Conservation (phyloP, 1,140 invertebrate species). For the Brachionus paranguensis region DNA sequence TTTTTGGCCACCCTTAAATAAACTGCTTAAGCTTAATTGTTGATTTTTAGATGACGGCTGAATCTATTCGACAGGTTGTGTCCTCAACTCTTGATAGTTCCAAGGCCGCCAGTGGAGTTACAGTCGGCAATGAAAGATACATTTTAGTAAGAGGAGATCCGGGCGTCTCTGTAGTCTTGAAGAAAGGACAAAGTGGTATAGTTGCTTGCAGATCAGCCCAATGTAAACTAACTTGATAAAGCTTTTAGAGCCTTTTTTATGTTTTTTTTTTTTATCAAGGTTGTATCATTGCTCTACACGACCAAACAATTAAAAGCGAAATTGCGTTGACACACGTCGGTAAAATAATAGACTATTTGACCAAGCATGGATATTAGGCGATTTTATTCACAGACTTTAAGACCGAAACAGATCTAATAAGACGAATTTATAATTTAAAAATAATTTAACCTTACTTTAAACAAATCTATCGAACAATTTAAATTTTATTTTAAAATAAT, state of each 20-base stretch:
- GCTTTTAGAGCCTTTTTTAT: not conserved
- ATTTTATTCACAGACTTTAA: not conserved
- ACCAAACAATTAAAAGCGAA: constrained; percentile 15
- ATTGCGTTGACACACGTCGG: constrained; percentile 4
- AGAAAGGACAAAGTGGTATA: constrained; percentile 12
- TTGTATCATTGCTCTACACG: constrained; percentile 32
- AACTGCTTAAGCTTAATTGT: not conserved
- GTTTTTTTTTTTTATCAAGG: not conserved
- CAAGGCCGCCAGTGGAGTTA: constrained; percentile 2
- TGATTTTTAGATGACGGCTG: not conserved
- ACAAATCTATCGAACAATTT: constrained; percentile 14
- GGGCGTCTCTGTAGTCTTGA: constrained; percentile 25
- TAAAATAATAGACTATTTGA: constrained; percentile 31
- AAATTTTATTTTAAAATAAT: constrained; percentile 35
- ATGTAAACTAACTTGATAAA: not conserved
- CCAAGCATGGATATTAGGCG: constrained; percentile 35
- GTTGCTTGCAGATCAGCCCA: constrained; percentile 16
- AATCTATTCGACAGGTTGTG: not conserved
- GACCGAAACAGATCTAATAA: not conserved
- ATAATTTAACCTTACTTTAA: constrained; percentile 8
- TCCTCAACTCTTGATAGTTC: not conserved
- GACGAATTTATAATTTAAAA: constrained; percentile 30
- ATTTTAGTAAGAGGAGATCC: constrained; percentile 25
- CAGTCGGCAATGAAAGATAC: not conserved
- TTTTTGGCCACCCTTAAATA: not conserved